Base-by-base conservation (phyloP, 2,113 vertebrate genomes). In the Ictalurus furcatus region DNA sequence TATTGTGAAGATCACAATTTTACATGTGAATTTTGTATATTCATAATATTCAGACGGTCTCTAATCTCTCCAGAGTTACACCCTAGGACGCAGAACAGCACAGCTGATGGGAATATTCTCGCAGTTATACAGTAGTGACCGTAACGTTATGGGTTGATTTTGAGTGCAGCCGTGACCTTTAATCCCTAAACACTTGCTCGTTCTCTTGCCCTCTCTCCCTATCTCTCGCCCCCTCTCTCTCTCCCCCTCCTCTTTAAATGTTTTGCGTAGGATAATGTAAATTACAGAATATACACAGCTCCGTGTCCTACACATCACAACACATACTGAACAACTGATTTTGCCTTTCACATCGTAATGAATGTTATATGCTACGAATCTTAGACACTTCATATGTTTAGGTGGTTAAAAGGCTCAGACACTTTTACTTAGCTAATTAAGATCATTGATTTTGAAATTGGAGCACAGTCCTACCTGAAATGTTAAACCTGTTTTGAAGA, bases 11-110 rank as follows among this genome's bases (percentile, higher is more conserved):
- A 65, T 61, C 78, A 74, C 85, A 69, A 69, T 44, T 85, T 87
- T 89, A 87, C 63, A 73, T 85, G 88, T 85, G 73, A 80, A 85
- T 88, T 88, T 91, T 88, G 85, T 91, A 88, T 81, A 83, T 67
- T 88, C 19, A 67, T 63, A 44, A 85, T 81, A 67, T 85, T 76
- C 30, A 63, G 34, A 63, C 11, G 58, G 9, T 63, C 81, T 84
- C 37, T 28, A 63, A 28, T 63, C 81, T 44, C 8, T 63, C 44
- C 25, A 30, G 48, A 61, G 30, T 82, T 65, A 67, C 25, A 69
- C 30, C n/a, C 52, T 67, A 56, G 52, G 12, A 61, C 1, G 8
- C 4, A 48, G 40, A 54, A 61, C 59, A 81, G 30, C 56, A 85
- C 40, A 67, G 44, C 83, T 79, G 82, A 79, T 65, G 71, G 69